Evolutionary conservation across 2,113 vertebrate genomes (phyloP).

Genomic region (Elanus axillaris): DNA sequence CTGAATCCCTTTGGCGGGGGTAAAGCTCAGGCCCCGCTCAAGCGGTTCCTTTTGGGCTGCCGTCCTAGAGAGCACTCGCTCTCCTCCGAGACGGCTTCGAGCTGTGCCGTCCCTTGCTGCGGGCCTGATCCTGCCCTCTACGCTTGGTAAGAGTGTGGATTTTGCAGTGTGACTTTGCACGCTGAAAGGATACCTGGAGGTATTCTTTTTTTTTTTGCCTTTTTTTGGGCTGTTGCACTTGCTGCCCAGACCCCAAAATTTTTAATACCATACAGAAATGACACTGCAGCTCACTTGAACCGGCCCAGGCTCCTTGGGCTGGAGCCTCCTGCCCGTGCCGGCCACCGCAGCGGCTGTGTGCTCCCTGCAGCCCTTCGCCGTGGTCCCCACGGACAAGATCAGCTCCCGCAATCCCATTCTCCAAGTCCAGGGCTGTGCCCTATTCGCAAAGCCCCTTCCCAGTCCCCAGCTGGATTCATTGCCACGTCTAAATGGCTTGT

Average conservation of each 20-base stretch:
- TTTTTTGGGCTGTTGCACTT: rapidly evolving
- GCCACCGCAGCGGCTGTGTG: neutral
- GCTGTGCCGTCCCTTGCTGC: rapidly evolving
- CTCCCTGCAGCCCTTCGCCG: neutral
- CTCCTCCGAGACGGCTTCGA: no score
- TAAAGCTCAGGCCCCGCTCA: neutral
- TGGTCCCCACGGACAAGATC: rapidly evolving
- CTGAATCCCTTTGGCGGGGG: rapidly evolving
- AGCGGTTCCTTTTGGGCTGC: rapidly evolving
- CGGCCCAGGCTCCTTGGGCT: neutral
- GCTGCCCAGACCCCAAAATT: neutral
- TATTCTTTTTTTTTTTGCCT: neutral
- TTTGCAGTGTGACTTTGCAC: no score
- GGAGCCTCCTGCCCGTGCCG: rapidly evolving
- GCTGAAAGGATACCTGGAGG: neutral
- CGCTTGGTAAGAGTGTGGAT: no score
- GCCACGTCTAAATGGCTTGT: constrained; percentile 51
- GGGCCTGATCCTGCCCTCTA: neutral
- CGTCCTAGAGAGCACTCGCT: rapidly evolving
- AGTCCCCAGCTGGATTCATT: neutral
- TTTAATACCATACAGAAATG: rapidly evolving
- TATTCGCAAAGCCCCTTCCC: rapidly evolving
- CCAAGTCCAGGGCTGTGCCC: rapidly evolving
- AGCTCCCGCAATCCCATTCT: neutral
- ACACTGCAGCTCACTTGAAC: neutral